Evolutionary conservation across 2,888 invertebrate species (phyloP).

Genomic region (Tortricodes alternella): DNA sequence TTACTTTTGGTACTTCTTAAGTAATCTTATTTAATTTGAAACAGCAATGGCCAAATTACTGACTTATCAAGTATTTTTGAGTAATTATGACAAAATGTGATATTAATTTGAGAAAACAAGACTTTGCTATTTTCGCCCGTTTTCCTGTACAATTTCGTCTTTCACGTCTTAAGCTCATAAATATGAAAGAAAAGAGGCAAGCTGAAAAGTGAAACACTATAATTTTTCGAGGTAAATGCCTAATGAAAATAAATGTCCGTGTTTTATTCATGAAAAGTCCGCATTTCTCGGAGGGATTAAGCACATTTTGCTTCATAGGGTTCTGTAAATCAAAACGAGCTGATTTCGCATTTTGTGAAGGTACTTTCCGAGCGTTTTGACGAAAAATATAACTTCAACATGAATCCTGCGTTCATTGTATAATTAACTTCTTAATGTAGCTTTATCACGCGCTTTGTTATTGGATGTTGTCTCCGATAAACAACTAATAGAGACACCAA

Average conservation of each 20-base stretch:
- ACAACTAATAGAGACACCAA: no score
- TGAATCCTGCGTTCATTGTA: no score
- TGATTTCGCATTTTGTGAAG: neutral
- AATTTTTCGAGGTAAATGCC: constrained; percentile 13
- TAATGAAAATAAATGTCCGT: constrained; percentile 22
- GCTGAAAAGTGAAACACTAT: constrained; percentile 22
- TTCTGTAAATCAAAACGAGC: neutral
- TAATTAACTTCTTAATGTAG: no score
- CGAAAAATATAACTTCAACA: neutral
- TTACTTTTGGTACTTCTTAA: no score
- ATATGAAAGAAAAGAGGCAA: constrained; percentile 6
- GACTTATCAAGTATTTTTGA: no score
- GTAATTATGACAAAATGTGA: no score
- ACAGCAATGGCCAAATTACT: no score
- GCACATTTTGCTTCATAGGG: neutral
- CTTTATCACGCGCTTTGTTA: no score
- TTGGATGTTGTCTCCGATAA: no score
- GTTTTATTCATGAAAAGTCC: constrained; percentile 9
- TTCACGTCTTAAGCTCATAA: constrained; percentile 11
- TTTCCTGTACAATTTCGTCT: constrained; percentile 8
- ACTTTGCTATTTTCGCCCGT: neutral
- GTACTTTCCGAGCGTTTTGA: neutral
- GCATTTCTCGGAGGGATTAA: neutral
- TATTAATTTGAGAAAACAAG: no score
- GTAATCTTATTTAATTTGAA: no score